Base-by-base conservation (phyloP, 2,888 invertebrate species). In the Petrolisthes manimaculis region DNA sequence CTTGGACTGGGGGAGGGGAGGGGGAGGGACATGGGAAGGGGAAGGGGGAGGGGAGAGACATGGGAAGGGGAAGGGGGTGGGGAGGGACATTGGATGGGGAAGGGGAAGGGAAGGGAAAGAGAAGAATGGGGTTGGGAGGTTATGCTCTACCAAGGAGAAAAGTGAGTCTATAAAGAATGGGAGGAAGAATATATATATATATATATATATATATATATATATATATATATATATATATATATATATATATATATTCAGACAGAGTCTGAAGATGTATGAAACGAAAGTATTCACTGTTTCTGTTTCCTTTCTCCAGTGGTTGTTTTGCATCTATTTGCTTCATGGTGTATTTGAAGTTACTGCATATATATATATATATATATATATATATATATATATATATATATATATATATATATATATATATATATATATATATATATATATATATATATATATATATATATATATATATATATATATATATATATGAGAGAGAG, bases 371-470 rank as follows among this genome's bases (percentile, higher is more conserved):
- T 12, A 12, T 14, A 12, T 12, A 12, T 14, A 75, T 51, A 55
- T 4, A 81, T 81, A 56, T 55, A 55, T 54, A 81, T 81, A 81
- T 81, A 54, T 81, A 81, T 81, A 61, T 61, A 61, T 61, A 61
- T 61, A 61, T 61, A 61, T 61, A 61, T 61, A 61, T 61, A 61
- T 61, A 61, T 61, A 61, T 61, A 61, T 61, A 61, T 61, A 61
- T 61, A 61, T 61, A 61, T 61, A 61, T 61, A 61, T 61, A 61
- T 61, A 61, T 61, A 61, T 61, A 61, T 61, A 61, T 61, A 61
- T 61, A 61, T 61, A 61, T 61, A 61, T 61, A 61, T 61, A 61
- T 61, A 61, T 61, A 61, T 61, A 61, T 61, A 61, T 61, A 61
- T 61, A 61, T 61, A 61, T 8, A 61, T 8, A 14, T 9, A 61